phyloP scores from a whole-genome alignment of 2,113 vertebrate genomes.

The Clarias batrachus region DNA sequence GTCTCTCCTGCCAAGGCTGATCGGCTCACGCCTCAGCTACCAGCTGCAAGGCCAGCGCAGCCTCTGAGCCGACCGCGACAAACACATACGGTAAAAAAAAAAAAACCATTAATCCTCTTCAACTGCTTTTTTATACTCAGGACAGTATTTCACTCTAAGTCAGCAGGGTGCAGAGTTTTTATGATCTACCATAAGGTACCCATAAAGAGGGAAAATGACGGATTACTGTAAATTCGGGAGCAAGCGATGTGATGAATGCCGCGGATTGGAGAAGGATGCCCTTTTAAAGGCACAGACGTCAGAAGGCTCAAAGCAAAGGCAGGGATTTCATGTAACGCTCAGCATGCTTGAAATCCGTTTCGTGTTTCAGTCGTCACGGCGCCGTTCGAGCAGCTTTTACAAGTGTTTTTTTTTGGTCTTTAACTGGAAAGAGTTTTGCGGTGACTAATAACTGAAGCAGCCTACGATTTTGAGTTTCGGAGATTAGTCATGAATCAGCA shows the following conservation, averaged over 20 bases:
- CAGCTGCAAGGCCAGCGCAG: constrained; percentile 1
- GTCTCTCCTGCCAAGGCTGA: constrained; percentile 23
- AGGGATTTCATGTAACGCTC: not conserved
- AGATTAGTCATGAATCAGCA: constrained; percentile 3
- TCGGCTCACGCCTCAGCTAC: constrained; percentile 18
- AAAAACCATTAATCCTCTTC: constrained; percentile 43
- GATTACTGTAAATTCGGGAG: constrained; percentile 29
- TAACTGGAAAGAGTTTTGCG: not conserved
- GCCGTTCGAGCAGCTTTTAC: not conserved
- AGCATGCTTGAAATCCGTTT: not conserved
- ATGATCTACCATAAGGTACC: constrained; percentile 12
- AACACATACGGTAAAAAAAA: constrained; percentile 41
- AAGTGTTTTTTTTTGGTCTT: not conserved
- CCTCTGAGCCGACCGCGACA: constrained; percentile 35
- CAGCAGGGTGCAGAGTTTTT: constrained; percentile 13
- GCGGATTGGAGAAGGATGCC: not conserved
- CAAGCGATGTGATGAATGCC: constrained; percentile 1
- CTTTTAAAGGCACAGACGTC: constrained; percentile 20
- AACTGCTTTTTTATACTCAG: constrained; percentile 32
- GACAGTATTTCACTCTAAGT: constrained; percentile 19
- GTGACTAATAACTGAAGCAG: not conserved
- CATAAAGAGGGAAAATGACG: constrained; percentile 11
- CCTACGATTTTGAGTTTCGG: constrained; percentile 5
- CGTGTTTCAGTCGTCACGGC: not conserved
- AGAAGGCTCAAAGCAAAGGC: not conserved